phyloP scores from a whole-genome alignment of 2,797 vertebrate species.

The Pelobates cultripes region DNA sequence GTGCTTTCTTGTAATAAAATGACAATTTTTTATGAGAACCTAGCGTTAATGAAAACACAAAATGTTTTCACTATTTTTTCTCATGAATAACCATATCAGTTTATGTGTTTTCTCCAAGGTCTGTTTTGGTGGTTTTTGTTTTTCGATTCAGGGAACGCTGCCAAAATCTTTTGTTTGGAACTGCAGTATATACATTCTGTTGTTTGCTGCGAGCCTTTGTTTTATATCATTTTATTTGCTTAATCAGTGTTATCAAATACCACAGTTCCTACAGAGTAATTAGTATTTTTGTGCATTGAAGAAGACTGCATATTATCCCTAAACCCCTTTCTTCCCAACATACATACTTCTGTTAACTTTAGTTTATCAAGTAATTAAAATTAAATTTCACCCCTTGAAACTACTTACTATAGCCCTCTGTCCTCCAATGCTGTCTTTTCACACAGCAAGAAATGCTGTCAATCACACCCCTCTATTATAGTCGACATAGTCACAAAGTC shows the following conservation, averaged over 20 bases:
- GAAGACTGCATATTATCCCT: slow-evolving; percentile 18
- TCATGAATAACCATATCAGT: slow-evolving; percentile 17
- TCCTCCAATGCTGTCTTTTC: too few species aligned
- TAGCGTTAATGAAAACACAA: slow-evolving; percentile 11
- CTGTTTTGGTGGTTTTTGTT: neutral
- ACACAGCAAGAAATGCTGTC: too few species aligned
- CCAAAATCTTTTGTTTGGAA: slow-evolving; percentile 2
- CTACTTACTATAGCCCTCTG: too few species aligned
- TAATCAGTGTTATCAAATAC: slow-evolving; percentile 25
- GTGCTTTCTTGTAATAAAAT: neutral
- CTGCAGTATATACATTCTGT: slow-evolving; percentile 11
- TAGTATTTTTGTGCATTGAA: slow-evolving; percentile 9
- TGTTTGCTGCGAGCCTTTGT: slow-evolving; percentile 13
- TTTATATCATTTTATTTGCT: slow-evolving; percentile 22
- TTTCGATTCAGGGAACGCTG: neutral
- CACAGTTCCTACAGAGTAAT: slow-evolving; percentile 16
- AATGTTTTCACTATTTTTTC: slow-evolving; percentile 1
- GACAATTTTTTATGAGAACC: slow-evolving; percentile 10
- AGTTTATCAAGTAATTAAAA: too few species aligned
- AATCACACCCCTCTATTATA: too few species aligned
- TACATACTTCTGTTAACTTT: too few species aligned
- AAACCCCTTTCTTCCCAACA: neutral
- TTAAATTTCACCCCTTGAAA: too few species aligned
- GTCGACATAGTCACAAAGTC: too few species aligned
- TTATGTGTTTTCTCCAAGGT: slow-evolving; percentile 6